Evolutionary conservation across 2,113 vertebrate species (phyloP), one percentile per base, ranked within the genome.

Genomic region (Archilochus colubris): DNA sequence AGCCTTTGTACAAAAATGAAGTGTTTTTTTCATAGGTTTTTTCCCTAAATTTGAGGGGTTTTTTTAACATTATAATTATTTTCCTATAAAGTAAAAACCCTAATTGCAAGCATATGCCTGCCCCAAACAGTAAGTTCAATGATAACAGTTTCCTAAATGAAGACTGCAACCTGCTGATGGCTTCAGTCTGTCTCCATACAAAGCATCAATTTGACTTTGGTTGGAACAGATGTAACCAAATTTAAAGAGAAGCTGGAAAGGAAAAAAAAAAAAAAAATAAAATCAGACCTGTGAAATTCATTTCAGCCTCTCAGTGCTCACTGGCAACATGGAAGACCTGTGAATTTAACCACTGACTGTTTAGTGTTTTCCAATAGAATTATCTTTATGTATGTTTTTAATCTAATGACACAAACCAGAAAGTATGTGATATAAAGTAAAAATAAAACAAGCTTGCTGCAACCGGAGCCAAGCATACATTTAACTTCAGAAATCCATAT

Each of bases 161-260:
- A 68, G 78, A 44, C 40, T 76, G 30, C n/a, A 89, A 46, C 50
- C 24, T 50, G 14, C 14, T 89, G 18, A 89, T 8, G 12, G 46
- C 21, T 20, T 87, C 50, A 66, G 48, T 28, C 14, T 89, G 62
- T 86, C 88, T 62, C 79, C 28, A 24, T 44, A 50, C 3, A 19
- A 72, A 90, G 89, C 82, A 94, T 91, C 77, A 36, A 69, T 93
- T 66, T 93, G 85, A 89, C 75, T 80, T 73, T 25, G 33, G 23
- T 30, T 72, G 19, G 50, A 75, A 78, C 10, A 25, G 5, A 10
- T 63, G 28, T 61, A 93, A 82, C 18, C 57, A 69, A 91, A 80
- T 38, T 23, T 73, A 72, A 76, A 82, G 38, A 78, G 58, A 89
- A 74, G 40, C 22, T 66, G 68, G 38, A n/a, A 82, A 66, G 15